Conservation (phyloP, 2,888 invertebrate species). For the Seira ritae region DNA sequence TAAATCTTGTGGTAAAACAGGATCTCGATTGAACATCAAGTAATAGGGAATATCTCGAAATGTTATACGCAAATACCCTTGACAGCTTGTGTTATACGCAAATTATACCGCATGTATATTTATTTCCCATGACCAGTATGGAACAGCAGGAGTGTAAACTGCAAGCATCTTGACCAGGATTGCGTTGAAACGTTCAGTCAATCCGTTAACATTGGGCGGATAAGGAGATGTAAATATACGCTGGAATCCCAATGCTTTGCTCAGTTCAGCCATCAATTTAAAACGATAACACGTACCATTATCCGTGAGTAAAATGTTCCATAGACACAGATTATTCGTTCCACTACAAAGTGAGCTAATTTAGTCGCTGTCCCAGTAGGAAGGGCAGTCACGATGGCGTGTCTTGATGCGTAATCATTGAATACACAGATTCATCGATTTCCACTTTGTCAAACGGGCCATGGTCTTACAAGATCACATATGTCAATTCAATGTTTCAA, state of each 20-base stretch:
- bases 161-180: conserved; percentile 68
- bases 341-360: conserved; percentile 62
- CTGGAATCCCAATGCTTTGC: conserved; percentile 32
- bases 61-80: too few species aligned
- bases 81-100: conserved; percentile 65
- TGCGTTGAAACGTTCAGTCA: conserved; percentile 69
- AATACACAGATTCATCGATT: conserved; percentile 61
- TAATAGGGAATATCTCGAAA: conserved; percentile 64
- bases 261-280: conserved; percentile 44
- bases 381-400: conserved; percentile 48
- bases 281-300: conserved; percentile 65
- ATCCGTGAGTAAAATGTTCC: conserved; percentile 67
- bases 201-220: conserved; percentile 67
- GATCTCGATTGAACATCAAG: conserved; percentile 65
- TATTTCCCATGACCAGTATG: conserved; percentile 68
- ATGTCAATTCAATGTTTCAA: too few species aligned
- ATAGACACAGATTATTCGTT: conserved; percentile 51
- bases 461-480: conserved; percentile 64
- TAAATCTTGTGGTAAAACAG: conserved; percentile 61
- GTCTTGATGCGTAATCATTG: conserved; percentile 62
- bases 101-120: conserved; percentile 51
- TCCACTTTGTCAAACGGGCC: conserved; percentile 46
- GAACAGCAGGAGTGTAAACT: conserved; percentile 54
- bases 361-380: conserved; percentile 45
- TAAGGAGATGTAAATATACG: conserved; percentile 65